Evolutionary conservation across 2,888 invertebrate genomes (phyloP).

Genomic region (Rhaphigaster nebulosa): DNA sequence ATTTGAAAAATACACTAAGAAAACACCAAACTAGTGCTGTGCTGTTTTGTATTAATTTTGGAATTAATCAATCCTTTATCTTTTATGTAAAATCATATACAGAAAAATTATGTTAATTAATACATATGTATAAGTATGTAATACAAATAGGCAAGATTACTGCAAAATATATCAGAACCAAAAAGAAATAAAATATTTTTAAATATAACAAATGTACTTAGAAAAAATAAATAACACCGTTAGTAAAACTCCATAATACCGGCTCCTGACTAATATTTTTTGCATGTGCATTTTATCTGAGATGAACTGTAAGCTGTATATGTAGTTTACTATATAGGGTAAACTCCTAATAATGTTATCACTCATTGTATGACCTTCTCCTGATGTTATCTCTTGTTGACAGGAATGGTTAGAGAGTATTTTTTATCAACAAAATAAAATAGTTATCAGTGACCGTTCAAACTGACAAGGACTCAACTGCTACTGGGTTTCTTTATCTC

Average conservation of each 20-base stretch:
- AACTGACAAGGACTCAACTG: no score
- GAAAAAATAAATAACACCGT: not conserved
- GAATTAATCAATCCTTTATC: not conserved
- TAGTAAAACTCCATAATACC: not conserved
- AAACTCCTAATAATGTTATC: not conserved
- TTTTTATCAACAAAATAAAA: not conserved
- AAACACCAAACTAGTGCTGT: not conserved
- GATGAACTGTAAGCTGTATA: no score
- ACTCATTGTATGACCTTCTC: not conserved
- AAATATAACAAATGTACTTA: not conserved
- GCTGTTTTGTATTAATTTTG: slow-evolving; percentile 7
- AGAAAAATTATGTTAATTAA: not conserved
- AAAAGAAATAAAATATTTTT: not conserved
- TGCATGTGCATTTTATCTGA: not conserved
- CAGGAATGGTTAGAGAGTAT: not conserved
- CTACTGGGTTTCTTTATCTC: no score
- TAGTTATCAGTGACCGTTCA: no score
- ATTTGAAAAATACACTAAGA: not conserved
- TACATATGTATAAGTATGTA: not conserved
- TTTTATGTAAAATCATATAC: not conserved
- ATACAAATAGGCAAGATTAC: not conserved
- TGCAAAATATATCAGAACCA: not conserved
- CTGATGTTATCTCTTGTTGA: not conserved
- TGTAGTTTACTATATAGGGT: not conserved
- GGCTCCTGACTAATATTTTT: not conserved